Conservation (phyloP, 2,797 vertebrate genomes). For the Aotus griseimembra region DNA sequence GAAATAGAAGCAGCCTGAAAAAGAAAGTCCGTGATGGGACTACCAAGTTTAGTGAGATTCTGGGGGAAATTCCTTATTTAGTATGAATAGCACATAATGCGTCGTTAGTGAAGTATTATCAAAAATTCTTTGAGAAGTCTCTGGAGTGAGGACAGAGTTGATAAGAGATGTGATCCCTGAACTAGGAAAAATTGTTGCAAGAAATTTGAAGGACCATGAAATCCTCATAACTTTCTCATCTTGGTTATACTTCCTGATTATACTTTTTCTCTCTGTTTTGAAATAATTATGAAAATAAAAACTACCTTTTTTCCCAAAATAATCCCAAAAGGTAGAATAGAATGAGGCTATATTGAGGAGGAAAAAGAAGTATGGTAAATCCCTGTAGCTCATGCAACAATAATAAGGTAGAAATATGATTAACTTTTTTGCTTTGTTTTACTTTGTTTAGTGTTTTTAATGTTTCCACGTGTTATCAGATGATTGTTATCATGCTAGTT, state of each 20-base stretch:
- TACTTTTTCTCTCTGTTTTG: not conserved
- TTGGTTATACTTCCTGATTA: too few species aligned
- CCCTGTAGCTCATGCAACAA: not conserved
- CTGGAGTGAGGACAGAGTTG: not conserved
- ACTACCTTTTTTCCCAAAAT: not conserved
- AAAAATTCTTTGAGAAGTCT: not conserved
- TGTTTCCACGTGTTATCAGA: not conserved
- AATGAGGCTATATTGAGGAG: not conserved
- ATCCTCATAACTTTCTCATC: not conserved
- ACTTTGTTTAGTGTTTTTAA: not conserved
- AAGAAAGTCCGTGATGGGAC: not conserved
- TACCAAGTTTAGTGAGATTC: not conserved
- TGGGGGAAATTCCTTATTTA: not conserved
- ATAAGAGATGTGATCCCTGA: not conserved
- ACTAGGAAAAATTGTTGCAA: not conserved
- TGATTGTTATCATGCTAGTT: not conserved
- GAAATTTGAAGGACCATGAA: not conserved
- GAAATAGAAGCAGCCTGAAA: not conserved
- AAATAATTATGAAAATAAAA: not conserved
- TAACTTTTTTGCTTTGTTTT: not conserved
- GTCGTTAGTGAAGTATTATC: not conserved
- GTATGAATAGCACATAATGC: not conserved
- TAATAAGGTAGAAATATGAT: not conserved
- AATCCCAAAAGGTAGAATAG: not conserved
- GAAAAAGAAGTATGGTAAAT: not conserved